Evolutionary conservation across 2,797 vertebrate genomes (phyloP).

Genomic region (Gymnothorax javanicus): DNA sequence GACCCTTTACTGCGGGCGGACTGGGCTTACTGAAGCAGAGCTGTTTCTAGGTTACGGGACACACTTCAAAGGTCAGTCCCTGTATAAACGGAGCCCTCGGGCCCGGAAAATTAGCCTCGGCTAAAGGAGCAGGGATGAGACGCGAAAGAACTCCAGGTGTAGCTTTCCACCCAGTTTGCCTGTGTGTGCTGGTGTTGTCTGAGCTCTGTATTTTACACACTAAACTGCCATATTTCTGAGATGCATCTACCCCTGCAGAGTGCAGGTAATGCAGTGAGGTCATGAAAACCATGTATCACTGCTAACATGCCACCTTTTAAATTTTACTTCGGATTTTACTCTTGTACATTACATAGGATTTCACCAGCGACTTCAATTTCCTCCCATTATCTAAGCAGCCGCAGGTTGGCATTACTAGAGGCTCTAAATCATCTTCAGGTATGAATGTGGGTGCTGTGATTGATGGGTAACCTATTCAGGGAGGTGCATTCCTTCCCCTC

Average conservation of each 20-base stretch:
- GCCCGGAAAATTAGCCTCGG: background rate
- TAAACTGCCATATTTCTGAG: background rate
- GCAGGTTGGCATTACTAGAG: background rate
- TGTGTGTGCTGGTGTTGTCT: too few species aligned
- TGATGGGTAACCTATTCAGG: background rate
- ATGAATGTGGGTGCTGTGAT: background rate
- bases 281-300: background rate
- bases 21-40: background rate
- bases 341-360: background rate
- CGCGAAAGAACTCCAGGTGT: too few species aligned
- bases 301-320: background rate
- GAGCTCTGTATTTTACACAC: too few species aligned
- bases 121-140: background rate
- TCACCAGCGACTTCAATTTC: background rate
- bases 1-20: background rate
- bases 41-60: background rate
- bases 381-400: background rate
- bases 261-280: background rate
- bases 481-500: background rate
- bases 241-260: background rate
- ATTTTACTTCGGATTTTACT: background rate
- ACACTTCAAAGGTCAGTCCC: background rate
- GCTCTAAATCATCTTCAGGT: background rate
- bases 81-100: background rate
- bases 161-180: too few species aligned